phyloP scores from a whole-genome alignment of 30 jellyfish, hydroid and myxozoan species.

The Cassiopea andromeda region DNA sequence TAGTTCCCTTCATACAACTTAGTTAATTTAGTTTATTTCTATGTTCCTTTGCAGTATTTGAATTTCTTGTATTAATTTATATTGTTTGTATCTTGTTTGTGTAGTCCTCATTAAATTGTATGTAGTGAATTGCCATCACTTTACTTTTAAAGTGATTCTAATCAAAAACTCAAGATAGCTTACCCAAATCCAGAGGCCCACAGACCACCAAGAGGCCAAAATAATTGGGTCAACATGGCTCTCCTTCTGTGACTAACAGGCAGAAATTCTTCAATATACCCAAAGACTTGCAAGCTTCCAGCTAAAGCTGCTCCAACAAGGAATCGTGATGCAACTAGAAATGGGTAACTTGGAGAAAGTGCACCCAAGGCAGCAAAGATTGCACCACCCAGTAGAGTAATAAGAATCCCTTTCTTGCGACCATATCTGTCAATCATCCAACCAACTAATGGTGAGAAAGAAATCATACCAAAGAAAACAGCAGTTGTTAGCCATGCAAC shows the following conservation, averaged over 20 bases:
- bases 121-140: too few species aligned
- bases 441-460: conserved; percentile 59
- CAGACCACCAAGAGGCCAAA: conserved; percentile 77
- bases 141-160: too few species aligned
- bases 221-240: conserved; percentile 67
- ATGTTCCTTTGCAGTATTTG: too few species aligned
- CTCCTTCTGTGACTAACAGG: conserved; percentile 71
- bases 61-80: too few species aligned
- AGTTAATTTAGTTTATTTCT: too few species aligned
- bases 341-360: conserved; percentile 67
- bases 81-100: too few species aligned
- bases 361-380: conserved; percentile 64
- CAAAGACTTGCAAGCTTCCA: conserved; percentile 72
- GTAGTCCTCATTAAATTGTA: too few species aligned
- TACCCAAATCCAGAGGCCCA: conserved; percentile 80
- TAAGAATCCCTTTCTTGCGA: conserved; percentile 51
- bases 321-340: conserved; percentile 50
- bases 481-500: conserved; percentile 76
- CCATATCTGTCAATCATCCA: conserved; percentile 53
- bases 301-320: conserved; percentile 75
- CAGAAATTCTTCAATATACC: conserved; percentile 67
- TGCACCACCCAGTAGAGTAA: conserved; percentile 51
- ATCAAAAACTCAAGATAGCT: neutral
- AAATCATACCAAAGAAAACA: conserved; percentile 68
- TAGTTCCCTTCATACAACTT: too few species aligned